phyloP scores from a whole-genome alignment of 2,888 invertebrate species.

The Philereme transversata region DNA sequence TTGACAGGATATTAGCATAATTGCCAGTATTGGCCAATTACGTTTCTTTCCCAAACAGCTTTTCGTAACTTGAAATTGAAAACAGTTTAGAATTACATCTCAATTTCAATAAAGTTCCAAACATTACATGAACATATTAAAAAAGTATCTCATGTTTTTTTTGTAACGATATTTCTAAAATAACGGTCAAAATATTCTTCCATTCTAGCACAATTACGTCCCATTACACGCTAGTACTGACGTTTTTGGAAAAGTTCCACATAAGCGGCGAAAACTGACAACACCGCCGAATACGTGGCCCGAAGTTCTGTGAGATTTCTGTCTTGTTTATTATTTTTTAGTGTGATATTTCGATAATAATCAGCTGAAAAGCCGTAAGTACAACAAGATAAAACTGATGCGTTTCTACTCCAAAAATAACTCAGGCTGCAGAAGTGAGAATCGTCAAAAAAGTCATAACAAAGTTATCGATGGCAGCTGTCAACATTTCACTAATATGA shows the following conservation, averaged over 20 bases:
- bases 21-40: conserved; percentile 18
- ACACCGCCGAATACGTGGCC: conserved; percentile 81
- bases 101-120: neutral
- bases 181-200: neutral
- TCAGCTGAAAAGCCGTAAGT: conserved; percentile 69
- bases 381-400: conserved; percentile 39
- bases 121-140: neutral
- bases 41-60: conserved; percentile 10
- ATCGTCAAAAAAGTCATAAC: conserved; percentile 41
- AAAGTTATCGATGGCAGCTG: conserved; percentile 39
- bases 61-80: too few relatives aligned
- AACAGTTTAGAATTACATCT: too few relatives aligned
- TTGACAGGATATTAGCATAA: conserved; percentile 19
- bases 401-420: conserved; percentile 33
- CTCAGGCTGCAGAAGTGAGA: conserved; percentile 27
- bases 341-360: conserved; percentile 62
- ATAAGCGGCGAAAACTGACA: conserved; percentile 75
- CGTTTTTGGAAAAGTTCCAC: conserved; percentile 78
- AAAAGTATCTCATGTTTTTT: neutral
- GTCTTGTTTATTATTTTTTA: conserved; percentile 79
- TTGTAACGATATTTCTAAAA: neutral
- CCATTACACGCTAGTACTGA: conserved; percentile 45
- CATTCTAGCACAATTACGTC: conserved; percentile 40
- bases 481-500: conserved; percentile 42
- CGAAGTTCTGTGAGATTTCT: conserved; percentile 65